A percentile compares a stretch with the other conserved stretches of the same genome.
Conservation (phyloP, 2,888 invertebrate genomes). For the Pocota personata region DNA sequence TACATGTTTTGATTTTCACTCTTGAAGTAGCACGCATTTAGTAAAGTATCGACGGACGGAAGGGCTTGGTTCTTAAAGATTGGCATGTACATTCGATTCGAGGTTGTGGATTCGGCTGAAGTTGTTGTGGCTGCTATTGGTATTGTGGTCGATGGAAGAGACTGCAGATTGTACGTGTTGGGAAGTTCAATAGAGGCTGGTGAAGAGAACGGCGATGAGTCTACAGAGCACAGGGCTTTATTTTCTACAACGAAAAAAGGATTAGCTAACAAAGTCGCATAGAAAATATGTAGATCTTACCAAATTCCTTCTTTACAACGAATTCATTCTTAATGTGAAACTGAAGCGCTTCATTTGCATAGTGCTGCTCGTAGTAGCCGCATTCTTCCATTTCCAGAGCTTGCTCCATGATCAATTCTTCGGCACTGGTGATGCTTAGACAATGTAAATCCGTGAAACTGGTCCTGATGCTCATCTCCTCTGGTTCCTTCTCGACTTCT, state of each 20-base stretch:
- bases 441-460: constrained; percentile 79
- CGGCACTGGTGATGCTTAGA: constrained; percentile 81
- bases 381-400: constrained; percentile 82
- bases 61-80: constrained; percentile 78
- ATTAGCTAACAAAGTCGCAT: neutral
- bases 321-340: constrained; percentile 80
- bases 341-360: constrained; percentile 78
- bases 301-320: constrained; percentile 79
- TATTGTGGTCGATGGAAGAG: constrained; percentile 64
- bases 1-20: constrained; percentile 63
- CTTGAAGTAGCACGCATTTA: constrained; percentile 73
- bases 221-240: constrained; percentile 78
- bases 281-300: constrained; percentile 75
- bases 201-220: constrained; percentile 81
- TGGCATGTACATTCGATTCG: constrained; percentile 75
- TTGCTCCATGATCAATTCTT: constrained; percentile 82
- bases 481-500: constrained; percentile 48
- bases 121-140: constrained; percentile 65
- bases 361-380: constrained; percentile 78
- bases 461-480: neutral
- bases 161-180: constrained; percentile 48
- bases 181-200: constrained; percentile 80
- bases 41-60: constrained; percentile 81
- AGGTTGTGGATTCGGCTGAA: constrained; percentile 41
- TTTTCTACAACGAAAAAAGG: constrained; percentile 76